phyloP scores from a whole-genome alignment of 2,113 vertebrate genomes.

The Leptocoma aspasia region DNA sequence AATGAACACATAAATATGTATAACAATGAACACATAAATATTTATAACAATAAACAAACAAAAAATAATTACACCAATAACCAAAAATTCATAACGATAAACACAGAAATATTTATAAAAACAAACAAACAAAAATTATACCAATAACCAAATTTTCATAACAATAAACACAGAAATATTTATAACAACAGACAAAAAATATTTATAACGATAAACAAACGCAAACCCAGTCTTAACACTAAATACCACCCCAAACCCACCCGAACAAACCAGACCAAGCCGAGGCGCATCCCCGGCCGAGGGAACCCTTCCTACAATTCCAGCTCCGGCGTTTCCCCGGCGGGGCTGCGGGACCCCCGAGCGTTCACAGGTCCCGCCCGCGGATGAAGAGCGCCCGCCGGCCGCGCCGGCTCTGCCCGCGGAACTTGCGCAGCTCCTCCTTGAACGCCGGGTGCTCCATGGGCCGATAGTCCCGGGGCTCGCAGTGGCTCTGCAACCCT shows the following conservation, averaged over 20 bases:
- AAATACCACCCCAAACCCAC: accelerated
- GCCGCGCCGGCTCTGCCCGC: constrained; percentile 76
- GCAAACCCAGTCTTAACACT: background rate
- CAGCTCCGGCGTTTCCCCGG: background rate
- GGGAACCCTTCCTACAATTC: accelerated
- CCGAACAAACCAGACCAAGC: too few species aligned
- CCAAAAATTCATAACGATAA: background rate
- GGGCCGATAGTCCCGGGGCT: constrained; percentile 86
- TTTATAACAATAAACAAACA: background rate
- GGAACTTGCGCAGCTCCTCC: constrained; percentile 85
- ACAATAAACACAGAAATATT: background rate
- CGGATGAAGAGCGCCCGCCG: too few species aligned
- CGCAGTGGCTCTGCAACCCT: constrained; percentile 76
- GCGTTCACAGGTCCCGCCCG: background rate
- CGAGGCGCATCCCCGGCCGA: background rate
- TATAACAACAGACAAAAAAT: background rate
- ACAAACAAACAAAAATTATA: background rate
- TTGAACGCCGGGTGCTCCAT: constrained; percentile 89
- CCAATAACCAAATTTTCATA: too few species aligned
- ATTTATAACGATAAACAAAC: background rate
- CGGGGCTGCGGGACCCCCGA: too few species aligned
- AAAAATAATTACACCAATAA: background rate
- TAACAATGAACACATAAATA: too few species aligned
- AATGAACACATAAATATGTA: too few species aligned
- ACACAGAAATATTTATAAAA: background rate